Conservation (phyloP, 2,797 vertebrate species). For the Acridotheres tristis region DNA sequence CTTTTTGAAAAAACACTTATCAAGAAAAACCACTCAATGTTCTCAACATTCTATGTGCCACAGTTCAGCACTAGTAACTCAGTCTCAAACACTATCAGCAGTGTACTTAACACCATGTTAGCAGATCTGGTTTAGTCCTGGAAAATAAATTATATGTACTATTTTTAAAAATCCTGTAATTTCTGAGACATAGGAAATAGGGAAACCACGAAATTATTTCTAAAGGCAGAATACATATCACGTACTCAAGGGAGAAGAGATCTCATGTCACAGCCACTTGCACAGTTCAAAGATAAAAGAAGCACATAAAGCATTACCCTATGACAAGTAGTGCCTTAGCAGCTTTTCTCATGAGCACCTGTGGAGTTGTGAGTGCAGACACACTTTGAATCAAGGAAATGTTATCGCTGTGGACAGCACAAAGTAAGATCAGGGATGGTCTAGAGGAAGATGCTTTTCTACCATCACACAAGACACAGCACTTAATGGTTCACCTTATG, state of each 20-base stretch:
- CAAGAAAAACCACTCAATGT: background rate
- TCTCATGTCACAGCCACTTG: background rate
- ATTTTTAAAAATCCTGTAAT: background rate
- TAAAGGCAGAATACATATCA: background rate
- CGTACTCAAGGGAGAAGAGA: background rate
- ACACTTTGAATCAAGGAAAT: background rate
- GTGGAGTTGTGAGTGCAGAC: background rate
- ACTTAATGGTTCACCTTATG: background rate
- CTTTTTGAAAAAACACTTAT: background rate
- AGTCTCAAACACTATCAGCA: background rate
- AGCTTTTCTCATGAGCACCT: slow-evolving; percentile 1
- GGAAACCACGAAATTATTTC: background rate
- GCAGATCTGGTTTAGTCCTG: background rate
- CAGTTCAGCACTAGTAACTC: background rate
- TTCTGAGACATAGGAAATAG: background rate
- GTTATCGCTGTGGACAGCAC: background rate
- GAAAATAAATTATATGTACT: background rate
- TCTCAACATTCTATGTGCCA: background rate
- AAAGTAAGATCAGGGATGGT: background rate
- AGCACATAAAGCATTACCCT: background rate
- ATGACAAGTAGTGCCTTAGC: background rate
- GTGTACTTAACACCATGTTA: background rate
- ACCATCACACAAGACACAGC: background rate
- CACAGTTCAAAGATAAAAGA: background rate
- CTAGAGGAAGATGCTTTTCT: background rate